These are phyloP conservation scores for Oryzias javanicus DNA, from an alignment of 2,113 vertebrate genomes.

Conservation along the genomic window DNA sequence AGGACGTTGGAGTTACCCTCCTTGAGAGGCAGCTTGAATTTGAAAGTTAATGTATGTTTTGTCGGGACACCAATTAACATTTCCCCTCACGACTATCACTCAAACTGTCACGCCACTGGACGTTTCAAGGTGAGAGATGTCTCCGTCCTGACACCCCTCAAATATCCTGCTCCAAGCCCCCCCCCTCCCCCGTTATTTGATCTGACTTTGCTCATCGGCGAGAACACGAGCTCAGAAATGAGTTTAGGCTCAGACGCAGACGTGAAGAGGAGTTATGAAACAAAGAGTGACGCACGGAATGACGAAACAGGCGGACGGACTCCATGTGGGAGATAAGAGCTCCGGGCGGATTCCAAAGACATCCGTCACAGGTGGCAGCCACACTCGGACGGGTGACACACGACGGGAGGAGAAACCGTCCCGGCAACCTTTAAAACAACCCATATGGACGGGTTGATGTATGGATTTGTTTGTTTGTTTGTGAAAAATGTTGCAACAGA, in stretches of 20 bases:
- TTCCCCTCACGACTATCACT: no score
- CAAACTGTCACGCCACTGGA: no score
- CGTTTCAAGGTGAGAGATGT: no score
- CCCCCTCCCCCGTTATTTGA: background rate
- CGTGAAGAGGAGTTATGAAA: slow-evolving; percentile 41
- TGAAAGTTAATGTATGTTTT: no score
- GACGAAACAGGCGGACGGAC: slow-evolving; percentile 33
- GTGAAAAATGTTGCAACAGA: no score
- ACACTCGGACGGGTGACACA: slow-evolving; percentile 27
- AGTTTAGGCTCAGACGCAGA: slow-evolving; percentile 12
- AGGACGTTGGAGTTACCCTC: no score
- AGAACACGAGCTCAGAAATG: background rate
- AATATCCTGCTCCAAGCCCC: background rate
- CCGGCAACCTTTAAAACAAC: background rate
- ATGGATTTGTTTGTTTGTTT: background rate
- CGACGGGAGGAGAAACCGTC: slow-evolving; percentile 25
- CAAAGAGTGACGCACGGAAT: slow-evolving; percentile 54
- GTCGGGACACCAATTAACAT: no score
- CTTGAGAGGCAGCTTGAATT: no score
- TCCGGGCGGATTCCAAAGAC: slow-evolving; percentile 34
- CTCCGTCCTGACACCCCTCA: background rate
- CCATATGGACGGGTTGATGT: background rate
- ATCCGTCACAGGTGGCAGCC: slow-evolving; percentile 32
- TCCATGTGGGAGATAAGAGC: slow-evolving; percentile 46
- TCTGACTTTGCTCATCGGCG: background rate